phyloP scores from a whole-genome alignment of 1,140 invertebrate species.

The Drosophila pallidifrons region DNA sequence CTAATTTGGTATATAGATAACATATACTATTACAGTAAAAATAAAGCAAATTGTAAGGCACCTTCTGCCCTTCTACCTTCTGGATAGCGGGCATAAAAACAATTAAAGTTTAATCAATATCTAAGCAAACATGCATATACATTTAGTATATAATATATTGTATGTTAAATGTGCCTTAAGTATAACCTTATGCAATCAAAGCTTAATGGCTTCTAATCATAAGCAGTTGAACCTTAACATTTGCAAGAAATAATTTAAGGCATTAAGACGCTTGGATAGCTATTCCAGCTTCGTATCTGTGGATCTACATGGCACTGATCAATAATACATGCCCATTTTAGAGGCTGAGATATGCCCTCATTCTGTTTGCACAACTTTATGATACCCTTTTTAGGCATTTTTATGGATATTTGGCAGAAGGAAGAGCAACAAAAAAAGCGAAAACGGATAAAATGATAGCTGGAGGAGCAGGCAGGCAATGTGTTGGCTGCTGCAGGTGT shows the following conservation, averaged over 20 bases:
- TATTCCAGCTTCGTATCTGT: not conserved
- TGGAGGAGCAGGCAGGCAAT: not conserved
- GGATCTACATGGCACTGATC: slow-evolving; percentile 10
- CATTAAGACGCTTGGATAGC: not conserved
- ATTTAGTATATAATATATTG: too few relatives aligned
- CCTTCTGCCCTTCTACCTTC: too few relatives aligned
- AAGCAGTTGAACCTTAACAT: not conserved
- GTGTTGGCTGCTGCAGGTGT: slow-evolving; percentile 34
- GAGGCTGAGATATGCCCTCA: slow-evolving; percentile 4
- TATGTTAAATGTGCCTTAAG: too few relatives aligned
- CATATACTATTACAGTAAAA: too few relatives aligned
- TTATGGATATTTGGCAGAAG: slow-evolving; percentile 29
- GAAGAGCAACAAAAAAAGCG: too few relatives aligned
- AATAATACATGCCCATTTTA: slow-evolving; percentile 9
- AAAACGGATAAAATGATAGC: slow-evolving; percentile 30
- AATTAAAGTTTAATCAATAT: too few relatives aligned
- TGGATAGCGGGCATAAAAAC: too few relatives aligned
- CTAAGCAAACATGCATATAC: too few relatives aligned
- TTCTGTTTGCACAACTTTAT: slow-evolving; percentile 28
- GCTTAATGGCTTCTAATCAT: too few relatives aligned
- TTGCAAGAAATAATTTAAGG: not conserved
- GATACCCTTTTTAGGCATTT: slow-evolving; percentile 23
- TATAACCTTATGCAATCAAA: too few relatives aligned
- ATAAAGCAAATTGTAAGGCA: too few relatives aligned
- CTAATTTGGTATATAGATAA: too few relatives aligned